Base-by-base conservation (phyloP, 2,888 invertebrate genomes). In the Habroteleia sp. region DNA sequence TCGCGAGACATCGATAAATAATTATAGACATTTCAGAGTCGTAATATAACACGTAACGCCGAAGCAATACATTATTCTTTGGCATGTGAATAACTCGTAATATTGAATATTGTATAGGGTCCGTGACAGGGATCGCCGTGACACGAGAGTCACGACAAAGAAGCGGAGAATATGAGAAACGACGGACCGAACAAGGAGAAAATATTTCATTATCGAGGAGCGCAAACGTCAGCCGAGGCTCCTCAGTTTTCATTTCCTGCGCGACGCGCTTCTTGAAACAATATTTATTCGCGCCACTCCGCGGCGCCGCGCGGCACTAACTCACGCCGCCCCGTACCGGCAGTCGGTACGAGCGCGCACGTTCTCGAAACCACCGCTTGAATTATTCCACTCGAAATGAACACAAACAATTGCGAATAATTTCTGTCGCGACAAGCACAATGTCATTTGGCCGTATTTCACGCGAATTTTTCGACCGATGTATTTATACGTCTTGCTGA, bases 171-270 rank as follows among this genome's bases (percentile, higher is more conserved):
- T 52, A 41, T 23, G 52, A 41, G 71, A 65, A 52, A 68, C 54
- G 76, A 79, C 81, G 68, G 48, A 48, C 48, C 54, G 75, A 79
- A 81, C 79, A 81, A 83, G 79, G 78, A 75, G 79, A 62, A 46
- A 62, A 74, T 77, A 80, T 84, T 84, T 84, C 83, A 83, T 83
- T 83, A 82, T 79, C 75, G 79, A 81, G 77, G 77, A 78, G 46
- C 68, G 56, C 41, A 58, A 65, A 68, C 71, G 76, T 48, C 56
- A 54, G 13, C 17, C 52, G 8, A 33, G 46, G 16, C 58, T 60
- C 44, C 37, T 31, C 41, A 58, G 58, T 65, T 62, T 71, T 56
- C 60, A 68, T 74, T 65, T 74, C 68, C 63, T 52, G 41, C 56
- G 20, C 48, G 52, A 20, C 27, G n/a, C 39, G 29, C 29, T 50